Base-by-base conservation (phyloP, 2,888 invertebrate species). In the Trilocha varians region DNA sequence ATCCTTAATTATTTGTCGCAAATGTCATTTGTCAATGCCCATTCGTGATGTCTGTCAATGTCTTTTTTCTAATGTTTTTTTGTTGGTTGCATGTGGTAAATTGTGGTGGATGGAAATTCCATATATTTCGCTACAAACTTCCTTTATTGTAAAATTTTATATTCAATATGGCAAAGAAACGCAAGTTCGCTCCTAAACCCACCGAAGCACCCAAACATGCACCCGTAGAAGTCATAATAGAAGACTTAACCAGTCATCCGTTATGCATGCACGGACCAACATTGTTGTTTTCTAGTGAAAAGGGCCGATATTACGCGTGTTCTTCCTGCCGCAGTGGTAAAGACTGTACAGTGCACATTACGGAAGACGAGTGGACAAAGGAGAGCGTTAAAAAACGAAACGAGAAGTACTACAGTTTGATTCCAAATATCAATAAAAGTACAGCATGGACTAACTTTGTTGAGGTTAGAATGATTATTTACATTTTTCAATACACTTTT, bases 311-410 rank as follows among this genome's bases (percentile, higher is more conserved):
- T 75, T 97, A 88, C 72, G 91, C 93, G 0, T 97, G 97, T 71
- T 91, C 97, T 0, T 93, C 95, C 1, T 94, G 93, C 67, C 88
- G 97, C 42, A 91, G 94, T 61, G 87, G 91, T 47, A 93, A 93
- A 61, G 87, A 91, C 8, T 97, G 97, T 62, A 79, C 87, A 3
- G 92, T 94, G 65, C 91, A 90, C 55, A 85, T 91, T 18, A 70
- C 83, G 1, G 85, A 88, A 54, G 70, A 83, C 36, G 78, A 80
- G 40, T 89, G 89, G 88, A 64, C 84, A 40, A 71, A 83, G 36
- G 85, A 88, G 59, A 73, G 70, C 39, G 64, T 86, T 3, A 84
- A 65, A 44, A 71, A 78, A 59, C 70, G 76, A 1, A 85, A 84
- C 51, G 78, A 78, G 50, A 84, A 84, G 51, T 84, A 83, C 50